phyloP scores from a whole-genome alignment of 2,888 invertebrate genomes.

The Brachylomia viminalis region DNA sequence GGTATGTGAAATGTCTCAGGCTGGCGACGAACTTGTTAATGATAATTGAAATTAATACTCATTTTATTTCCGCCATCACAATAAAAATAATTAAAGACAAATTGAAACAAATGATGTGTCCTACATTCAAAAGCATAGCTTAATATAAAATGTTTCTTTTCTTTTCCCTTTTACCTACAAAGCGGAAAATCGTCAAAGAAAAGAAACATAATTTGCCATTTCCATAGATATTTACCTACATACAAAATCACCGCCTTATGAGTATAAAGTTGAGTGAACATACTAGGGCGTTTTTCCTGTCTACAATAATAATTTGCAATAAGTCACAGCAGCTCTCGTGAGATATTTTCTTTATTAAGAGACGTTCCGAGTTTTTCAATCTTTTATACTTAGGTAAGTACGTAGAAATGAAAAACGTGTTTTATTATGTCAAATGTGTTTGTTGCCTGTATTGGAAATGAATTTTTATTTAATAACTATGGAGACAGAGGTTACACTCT shows the following conservation, averaged over 20 bases:
- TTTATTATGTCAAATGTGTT: not conserved
- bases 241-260: slow-evolving; percentile 25
- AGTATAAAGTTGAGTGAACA: slow-evolving; percentile 37
- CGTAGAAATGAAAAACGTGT: not conserved
- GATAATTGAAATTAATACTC: not conserved
- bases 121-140: not conserved
- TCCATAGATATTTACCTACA: slow-evolving; percentile 51
- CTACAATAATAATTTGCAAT: slow-evolving; percentile 41
- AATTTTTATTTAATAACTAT: not conserved
- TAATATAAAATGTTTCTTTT: not conserved
- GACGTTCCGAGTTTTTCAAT: slow-evolving; percentile 6
- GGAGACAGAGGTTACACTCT: not conserved
- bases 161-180: not conserved
- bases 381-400: not conserved
- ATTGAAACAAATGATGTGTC: slow-evolving; percentile 20
- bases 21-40: not conserved
- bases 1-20: not conserved
- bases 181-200: slow-evolving; percentile 35
- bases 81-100: slow-evolving; percentile 1
- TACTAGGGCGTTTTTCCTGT: slow-evolving; percentile 12
- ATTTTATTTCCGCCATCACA: not conserved
- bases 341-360: slow-evolving; percentile 36
- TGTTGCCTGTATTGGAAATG: not conserved
- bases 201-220: slow-evolving; percentile 21
- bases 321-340: slow-evolving; percentile 11